Evolutionary conservation across 2,888 invertebrate genomes (phyloP), one percentile per base, ranked within the genome.

Genomic region (Hyppa rectilinea): DNA sequence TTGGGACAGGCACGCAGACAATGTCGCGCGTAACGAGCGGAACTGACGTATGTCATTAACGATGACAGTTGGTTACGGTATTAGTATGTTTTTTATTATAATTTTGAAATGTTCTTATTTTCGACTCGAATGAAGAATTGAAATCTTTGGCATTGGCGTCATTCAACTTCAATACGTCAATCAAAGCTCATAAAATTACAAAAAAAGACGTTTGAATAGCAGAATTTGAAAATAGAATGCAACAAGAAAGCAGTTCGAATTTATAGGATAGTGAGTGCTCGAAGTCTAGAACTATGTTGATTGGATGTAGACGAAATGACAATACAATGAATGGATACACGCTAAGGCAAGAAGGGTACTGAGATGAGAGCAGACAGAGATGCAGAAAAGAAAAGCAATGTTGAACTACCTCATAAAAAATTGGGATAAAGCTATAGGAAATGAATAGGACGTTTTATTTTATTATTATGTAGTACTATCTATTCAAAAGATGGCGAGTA

Each of bases 1-100:
- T n/a, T 50, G 64, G 7, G 58, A 61, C 59, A 66, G 70, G 64
- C 69, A 56, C 55, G 62, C 73, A 47, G 71, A 82, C 77, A 84
- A 80, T 82, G 83, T 68, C 69, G 17, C 43, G 6, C 29, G 50
- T 67, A 47, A 64, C n/a, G 56, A 53, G 65, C 60, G 82, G 66
- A 56, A 69, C 71, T 29, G 50, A 71, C 45, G n/a, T 62, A 29
- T 76, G 76, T 71, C 71, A 75, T 71, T 75, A 72, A 34, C n/a
- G 53, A 31, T 63, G 76, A 74, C 76, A 71, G 36, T 26, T 72
- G 31, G 52, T 71, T 43, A 66, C 47, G 62, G 20, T 59, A n/a
- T 68, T 58, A 75, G 73, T 49, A 47, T 62, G 43, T 26, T 47
- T 26, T 29, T n/a, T 31, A 45, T 49, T n/a, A 47, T 47, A 47